Base-by-base conservation (phyloP, 2,888 invertebrate species). In the Noctua janthe region DNA sequence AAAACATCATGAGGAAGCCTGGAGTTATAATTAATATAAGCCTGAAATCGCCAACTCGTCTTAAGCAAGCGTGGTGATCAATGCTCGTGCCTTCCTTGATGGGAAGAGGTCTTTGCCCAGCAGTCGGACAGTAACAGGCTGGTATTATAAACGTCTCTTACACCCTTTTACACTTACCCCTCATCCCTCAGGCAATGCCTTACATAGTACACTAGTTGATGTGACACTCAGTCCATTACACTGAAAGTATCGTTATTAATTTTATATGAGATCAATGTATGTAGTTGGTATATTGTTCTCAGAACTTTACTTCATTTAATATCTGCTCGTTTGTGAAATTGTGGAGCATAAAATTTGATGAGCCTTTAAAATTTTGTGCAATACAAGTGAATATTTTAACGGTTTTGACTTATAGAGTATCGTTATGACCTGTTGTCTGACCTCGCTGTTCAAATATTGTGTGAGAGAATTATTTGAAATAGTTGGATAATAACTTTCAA, bases 221-320 rank as follows among this genome's bases (percentile, higher is more conserved):
- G 0, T 67, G 81, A 59, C 75, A 75, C 59, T 56, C 51, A 56
- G 74, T 74, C 69, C 56, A 83, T 85, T 69, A 70, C 43, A 51
- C 64, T 15, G 35, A 75, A 75, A 75, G 56, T 54, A 72, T 66
- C 1, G 15, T 72, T 72, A 85, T 85, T 85, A 75, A 80, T 80
- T 80, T 75, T 7, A 74, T 72, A 75, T 75, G 69, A 74, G 62
- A 64, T 47, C n/a, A 76, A 56, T 54, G 49, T 85, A 39, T 67
- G 51, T 73, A 81, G 76, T 75, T 59, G 20, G 43, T 20, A 47
- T 85, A 72, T 73, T 74, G 35, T 70, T 47, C 81, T 81, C 29
- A 6, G 35, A 83, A 83, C 56, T 81, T 84, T 81, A 69, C 56
- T 73, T 62, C 81, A 72, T 81, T 85, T 80, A 81, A 81, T 73